Evolutionary conservation across 2,113 vertebrate species (phyloP).

Genomic region (Kryptolebias marmoratus): DNA sequence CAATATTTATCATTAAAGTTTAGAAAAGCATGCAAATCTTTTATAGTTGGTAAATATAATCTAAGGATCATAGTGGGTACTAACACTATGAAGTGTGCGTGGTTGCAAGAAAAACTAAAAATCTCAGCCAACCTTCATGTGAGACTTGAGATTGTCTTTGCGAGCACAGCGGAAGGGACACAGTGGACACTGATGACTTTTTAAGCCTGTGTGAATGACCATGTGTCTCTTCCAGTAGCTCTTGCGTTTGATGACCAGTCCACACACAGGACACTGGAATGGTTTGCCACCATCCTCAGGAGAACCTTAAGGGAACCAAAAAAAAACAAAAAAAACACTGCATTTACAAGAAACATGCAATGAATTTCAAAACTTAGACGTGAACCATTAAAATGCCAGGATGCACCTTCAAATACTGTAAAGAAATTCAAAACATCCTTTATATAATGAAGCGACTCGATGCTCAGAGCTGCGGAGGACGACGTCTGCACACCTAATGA

Average conservation of each 20-base stretch:
- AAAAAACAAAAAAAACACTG: slow-evolving; percentile 2
- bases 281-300: slow-evolving; percentile 98
- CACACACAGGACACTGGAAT: slow-evolving; percentile 98
- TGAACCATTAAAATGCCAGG: not conserved
- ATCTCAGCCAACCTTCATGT: slow-evolving; percentile 95
- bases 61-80: slow-evolving; percentile 4
- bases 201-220: slow-evolving; percentile 99
- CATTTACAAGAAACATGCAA: slow-evolving; percentile 10
- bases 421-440: slow-evolving; percentile 22
- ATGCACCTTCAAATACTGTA: not conserved
- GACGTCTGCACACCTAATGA: slow-evolving; percentile 50
- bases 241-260: slow-evolving; percentile 99
- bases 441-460: slow-evolving; percentile 1
- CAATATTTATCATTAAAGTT: slow-evolving; percentile 7
- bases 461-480: slow-evolving; percentile 30
- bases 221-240: slow-evolving; percentile 99
- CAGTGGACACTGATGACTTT: slow-evolving; percentile 98
- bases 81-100: slow-evolving; percentile 16
- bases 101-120: slow-evolving; percentile 10
- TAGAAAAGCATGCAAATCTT: slow-evolving; percentile 23
- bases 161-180: slow-evolving; percentile 99
- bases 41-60: slow-evolving; percentile 14
- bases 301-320: slow-evolving; percentile 81
- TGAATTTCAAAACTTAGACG: slow-evolving; percentile 12
- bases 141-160: slow-evolving; percentile 99